phyloP scores from a whole-genome alignment of 2,888 invertebrate genomes.

The Colletes collaris region DNA sequence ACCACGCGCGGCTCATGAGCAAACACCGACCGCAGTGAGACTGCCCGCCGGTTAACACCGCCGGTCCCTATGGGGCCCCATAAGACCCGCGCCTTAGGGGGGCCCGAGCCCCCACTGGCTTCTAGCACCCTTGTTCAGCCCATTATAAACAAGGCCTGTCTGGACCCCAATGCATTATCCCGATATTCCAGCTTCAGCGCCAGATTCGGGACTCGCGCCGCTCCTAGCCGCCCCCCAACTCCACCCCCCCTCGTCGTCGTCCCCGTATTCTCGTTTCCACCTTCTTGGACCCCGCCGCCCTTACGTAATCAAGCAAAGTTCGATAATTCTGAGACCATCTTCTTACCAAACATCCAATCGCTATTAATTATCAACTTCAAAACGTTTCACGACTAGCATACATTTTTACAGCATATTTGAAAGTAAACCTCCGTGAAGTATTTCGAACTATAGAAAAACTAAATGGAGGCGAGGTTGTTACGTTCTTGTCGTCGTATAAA shows the following conservation, averaged over 20 bases:
- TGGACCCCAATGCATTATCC: conserved; percentile 79
- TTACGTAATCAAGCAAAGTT: conserved; percentile 10
- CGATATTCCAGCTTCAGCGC: conserved; percentile 67
- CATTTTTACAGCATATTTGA: too few species aligned
- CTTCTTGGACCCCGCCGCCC: conserved; percentile 25
- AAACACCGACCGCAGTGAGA: conserved; percentile 79
- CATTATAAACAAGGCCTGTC: conserved; percentile 82
- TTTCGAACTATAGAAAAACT: too few species aligned
- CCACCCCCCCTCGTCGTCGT: conserved; percentile 11
- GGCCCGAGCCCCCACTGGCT: conserved; percentile 80
- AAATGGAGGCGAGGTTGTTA: too few species aligned
- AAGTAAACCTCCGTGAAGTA: too few species aligned
- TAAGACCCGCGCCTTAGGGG: conserved; percentile 80
- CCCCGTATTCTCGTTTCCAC: conserved; percentile 34
- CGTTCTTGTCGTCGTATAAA: too few species aligned
- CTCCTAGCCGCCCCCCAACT: conserved; percentile 25
- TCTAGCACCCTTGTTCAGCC: conserved; percentile 82
- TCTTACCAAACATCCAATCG: too few species aligned
- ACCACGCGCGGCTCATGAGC: conserved; percentile 81
- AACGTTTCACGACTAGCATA: too few species aligned
- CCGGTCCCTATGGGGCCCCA: conserved; percentile 73
- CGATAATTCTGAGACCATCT: not conserved
- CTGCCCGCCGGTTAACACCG: conserved; percentile 79
- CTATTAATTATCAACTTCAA: too few species aligned
- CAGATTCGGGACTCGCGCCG: conserved; percentile 62